Base-by-base conservation (phyloP, 1,140 invertebrate genomes). In the Galendromus occidentalis region DNA sequence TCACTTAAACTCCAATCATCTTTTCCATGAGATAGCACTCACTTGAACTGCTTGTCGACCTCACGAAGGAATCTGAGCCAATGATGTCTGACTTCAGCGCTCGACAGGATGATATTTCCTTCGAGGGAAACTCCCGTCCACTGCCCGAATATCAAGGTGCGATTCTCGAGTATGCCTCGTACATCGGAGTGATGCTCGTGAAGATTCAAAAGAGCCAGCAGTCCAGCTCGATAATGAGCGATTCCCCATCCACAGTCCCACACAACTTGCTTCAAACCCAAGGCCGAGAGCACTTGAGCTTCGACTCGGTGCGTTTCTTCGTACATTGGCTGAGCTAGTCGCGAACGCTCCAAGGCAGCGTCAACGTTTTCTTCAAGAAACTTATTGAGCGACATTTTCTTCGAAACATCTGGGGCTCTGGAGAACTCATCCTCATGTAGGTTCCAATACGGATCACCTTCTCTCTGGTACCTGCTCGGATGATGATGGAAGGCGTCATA, bases 221-320 rank as follows among this genome's bases (percentile, higher is more conserved):
- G 76, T 71, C 86, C 87, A 18, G 88, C 88, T 68, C 86, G 79
- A 71, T 88, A 88, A 72, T 91, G 88, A 67, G 84, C 83, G 25
- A 85, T 83, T 72, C 90, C 88, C 87, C 88, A 92, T 14, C 87
- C 87, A 73, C 85, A 88, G 68, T 91, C 86, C 80, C 85, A 87
- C 30, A 79, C 73, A 0, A 86, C 78, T 67, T 82, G 77, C 39
- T 76, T 79, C 0, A 88, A 68, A 44, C 79, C 76, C 42, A 85
- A 75, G 28, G 78, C 71, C 5, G 51, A 59, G 2, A 25, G n/a
- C 25, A 59, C 22, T 9, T 20, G 14, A 17, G 51, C 25, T 59
- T 59, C 51, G 2, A 59, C 51, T 70, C 81, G 80, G 65, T 78
- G 72, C 1, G 85, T 82, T 74, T 88, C 85, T 47, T 83, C 80